A percentile compares a stretch with the other conserved stretches of the same genome.
phyloP scores from a whole-genome alignment of 2,888 invertebrate species.

The Tinea trinotella region DNA sequence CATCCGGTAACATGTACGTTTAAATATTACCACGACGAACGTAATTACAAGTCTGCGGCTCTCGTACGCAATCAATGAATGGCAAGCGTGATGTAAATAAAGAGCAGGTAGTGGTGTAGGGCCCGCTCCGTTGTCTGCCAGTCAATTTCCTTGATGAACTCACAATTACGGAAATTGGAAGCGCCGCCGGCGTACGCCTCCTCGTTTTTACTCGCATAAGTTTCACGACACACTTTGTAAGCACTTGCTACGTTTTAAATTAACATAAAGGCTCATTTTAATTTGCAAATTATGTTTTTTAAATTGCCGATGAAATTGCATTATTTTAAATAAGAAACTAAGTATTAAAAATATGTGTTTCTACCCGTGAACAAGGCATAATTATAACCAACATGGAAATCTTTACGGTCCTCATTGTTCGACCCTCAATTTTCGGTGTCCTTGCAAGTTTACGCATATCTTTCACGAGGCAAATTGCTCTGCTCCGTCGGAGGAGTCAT shows the following conservation, averaged over 20 bases:
- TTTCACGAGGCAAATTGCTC: slow-evolving; percentile 69
- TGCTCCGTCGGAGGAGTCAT: slow-evolving; percentile 71
- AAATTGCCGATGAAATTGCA: not conserved
- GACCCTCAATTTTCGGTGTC: slow-evolving; percentile 61
- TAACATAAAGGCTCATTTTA: not conserved
- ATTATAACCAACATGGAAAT: slow-evolving; percentile 48
- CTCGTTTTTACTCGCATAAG: slow-evolving; percentile 5
- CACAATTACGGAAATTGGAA: slow-evolving; percentile 66
- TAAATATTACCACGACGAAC: slow-evolving; percentile 2
- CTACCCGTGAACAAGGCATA: not conserved
- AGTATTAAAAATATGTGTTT: not conserved
- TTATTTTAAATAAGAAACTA: not conserved
- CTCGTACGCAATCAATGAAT: slow-evolving; percentile 33
- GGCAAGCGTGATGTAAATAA: slow-evolving; percentile 33
- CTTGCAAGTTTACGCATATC: slow-evolving; percentile 71
- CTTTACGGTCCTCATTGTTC: slow-evolving; percentile 55
- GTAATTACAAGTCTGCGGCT: slow-evolving; percentile 15
- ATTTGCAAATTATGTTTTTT: not conserved
- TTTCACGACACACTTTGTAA: slow-evolving; percentile 11
- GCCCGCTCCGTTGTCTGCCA: slow-evolving; percentile 46
- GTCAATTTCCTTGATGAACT: slow-evolving; percentile 67
- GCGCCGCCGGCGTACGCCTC: slow-evolving; percentile 28
- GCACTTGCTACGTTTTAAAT: not conserved
- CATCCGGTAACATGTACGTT: not conserved
- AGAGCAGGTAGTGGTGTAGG: slow-evolving; percentile 13